A percentile compares a stretch with the other conserved stretches of the same genome.
Evolutionary conservation across 2,797 vertebrate genomes (phyloP).

Genomic region (Sebastes miniatus): DNA sequence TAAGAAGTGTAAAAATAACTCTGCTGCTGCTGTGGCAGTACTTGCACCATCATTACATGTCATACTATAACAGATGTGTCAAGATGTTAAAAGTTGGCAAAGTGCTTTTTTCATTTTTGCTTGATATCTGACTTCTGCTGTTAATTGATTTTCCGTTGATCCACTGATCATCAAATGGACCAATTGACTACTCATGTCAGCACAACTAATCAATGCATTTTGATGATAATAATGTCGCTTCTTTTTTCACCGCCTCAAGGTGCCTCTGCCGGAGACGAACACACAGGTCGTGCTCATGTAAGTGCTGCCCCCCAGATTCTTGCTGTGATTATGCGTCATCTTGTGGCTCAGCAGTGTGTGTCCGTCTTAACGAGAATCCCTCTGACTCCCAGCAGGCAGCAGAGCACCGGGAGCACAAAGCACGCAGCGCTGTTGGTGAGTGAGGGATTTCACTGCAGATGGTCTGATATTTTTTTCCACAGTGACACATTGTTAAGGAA

Average conservation of each 20-base stretch:
- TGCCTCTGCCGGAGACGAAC: slow-evolving; percentile 15
- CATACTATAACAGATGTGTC: background rate
- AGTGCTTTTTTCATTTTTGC: background rate
- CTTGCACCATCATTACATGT: background rate
- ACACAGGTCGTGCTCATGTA: slow-evolving; percentile 33
- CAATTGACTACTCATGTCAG: background rate
- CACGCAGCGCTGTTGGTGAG: slow-evolving; percentile 54
- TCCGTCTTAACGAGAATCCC: slow-evolving; percentile 7
- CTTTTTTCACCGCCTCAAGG: slow-evolving; percentile 21
- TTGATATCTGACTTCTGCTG: background rate
- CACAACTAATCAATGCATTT: background rate
- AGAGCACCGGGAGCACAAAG: slow-evolving; percentile 4
- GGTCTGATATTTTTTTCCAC: background rate
- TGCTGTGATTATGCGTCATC: slow-evolving; percentile 11
- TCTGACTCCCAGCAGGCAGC: slow-evolving; percentile 47
- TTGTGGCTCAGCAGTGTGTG: slow-evolving; percentile 1
- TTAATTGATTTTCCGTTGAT: background rate
- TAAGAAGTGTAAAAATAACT: background rate
- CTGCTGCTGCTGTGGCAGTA: background rate
- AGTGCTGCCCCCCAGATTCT: slow-evolving; percentile 11
- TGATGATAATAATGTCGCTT: background rate
- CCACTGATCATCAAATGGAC: background rate
- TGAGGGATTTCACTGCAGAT: slow-evolving; percentile 3
- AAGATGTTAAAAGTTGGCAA: background rate
- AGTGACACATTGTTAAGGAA: background rate